Conservation (phyloP, 2,113 vertebrate species). For the Petrocephalus zakoni region DNA sequence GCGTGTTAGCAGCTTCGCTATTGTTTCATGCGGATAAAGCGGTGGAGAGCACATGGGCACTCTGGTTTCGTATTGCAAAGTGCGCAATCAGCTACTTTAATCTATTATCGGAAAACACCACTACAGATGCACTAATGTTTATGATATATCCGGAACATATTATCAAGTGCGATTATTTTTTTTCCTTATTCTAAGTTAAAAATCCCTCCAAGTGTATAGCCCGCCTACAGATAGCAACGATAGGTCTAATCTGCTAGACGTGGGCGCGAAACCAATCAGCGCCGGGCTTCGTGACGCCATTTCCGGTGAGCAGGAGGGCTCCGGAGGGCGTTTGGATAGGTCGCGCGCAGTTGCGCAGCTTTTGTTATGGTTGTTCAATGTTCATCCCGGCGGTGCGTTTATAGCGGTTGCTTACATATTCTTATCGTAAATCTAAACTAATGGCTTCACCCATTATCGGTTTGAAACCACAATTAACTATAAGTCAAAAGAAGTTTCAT, state of each 20-base stretch:
- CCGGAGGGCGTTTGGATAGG: not conserved
- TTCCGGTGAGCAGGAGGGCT: not conserved
- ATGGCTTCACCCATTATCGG: not conserved
- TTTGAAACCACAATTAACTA: not conserved
- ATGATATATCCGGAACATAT: not conserved
- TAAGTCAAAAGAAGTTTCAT: not conserved
- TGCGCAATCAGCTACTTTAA: not conserved
- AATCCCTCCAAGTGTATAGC: constrained; percentile 20
- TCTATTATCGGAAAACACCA: not conserved
- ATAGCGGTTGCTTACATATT: not conserved
- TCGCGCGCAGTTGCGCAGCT: not conserved
- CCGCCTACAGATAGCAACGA: not conserved
- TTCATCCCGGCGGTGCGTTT: not conserved
- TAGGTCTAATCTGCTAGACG: not conserved
- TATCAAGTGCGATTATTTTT: not conserved
- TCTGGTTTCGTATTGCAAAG: not conserved
- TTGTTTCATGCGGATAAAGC: not conserved
- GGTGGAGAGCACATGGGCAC: not conserved
- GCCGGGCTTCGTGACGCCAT: not conserved
- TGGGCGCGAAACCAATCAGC: not conserved
- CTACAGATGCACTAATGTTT: not conserved
- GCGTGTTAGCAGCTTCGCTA: not conserved
- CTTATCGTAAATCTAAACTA: not conserved
- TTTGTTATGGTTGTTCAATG: not conserved
- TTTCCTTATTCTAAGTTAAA: not conserved